phyloP scores from a whole-genome alignment of 2,113 vertebrate species.

The Plestiodon gilberti region DNA sequence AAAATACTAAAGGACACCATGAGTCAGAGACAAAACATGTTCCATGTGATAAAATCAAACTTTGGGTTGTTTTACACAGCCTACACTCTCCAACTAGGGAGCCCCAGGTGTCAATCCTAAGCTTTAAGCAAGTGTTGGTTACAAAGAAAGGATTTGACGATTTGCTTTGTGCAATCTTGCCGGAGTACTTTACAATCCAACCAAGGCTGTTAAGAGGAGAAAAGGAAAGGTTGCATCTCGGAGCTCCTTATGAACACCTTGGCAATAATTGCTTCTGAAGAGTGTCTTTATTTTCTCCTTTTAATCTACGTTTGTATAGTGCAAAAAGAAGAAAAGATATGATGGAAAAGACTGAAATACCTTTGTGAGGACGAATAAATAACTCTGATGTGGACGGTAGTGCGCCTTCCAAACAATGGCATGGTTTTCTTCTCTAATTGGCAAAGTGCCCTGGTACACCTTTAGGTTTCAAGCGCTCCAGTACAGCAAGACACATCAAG shows the following conservation, averaged over 20 bases:
- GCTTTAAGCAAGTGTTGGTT: background rate
- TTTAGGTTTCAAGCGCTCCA: background rate
- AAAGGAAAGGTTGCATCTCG: background rate
- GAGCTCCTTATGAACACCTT: background rate
- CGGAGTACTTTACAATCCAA: background rate
- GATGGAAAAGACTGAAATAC: background rate
- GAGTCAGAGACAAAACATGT: background rate
- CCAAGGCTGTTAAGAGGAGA: background rate
- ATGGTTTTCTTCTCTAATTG: background rate
- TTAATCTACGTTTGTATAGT: background rate
- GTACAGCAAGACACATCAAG: background rate
- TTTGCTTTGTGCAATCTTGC: background rate
- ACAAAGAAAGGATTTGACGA: background rate
- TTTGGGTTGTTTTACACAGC: background rate
- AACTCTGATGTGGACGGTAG: background rate
- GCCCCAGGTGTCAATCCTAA: background rate
- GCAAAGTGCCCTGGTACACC: fast-evolving
- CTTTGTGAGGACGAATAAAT: background rate
- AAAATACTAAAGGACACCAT: background rate
- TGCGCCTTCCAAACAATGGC: background rate
- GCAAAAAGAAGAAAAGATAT: background rate
- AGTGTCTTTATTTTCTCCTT: background rate
- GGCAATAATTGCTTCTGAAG: background rate
- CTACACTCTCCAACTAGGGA: background rate
- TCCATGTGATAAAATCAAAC: background rate